Percentiles rank a stretch among this genome's conserved stretches.
Conservation (phyloP, 2,888 invertebrate species). For the Tyria jacobaeae region DNA sequence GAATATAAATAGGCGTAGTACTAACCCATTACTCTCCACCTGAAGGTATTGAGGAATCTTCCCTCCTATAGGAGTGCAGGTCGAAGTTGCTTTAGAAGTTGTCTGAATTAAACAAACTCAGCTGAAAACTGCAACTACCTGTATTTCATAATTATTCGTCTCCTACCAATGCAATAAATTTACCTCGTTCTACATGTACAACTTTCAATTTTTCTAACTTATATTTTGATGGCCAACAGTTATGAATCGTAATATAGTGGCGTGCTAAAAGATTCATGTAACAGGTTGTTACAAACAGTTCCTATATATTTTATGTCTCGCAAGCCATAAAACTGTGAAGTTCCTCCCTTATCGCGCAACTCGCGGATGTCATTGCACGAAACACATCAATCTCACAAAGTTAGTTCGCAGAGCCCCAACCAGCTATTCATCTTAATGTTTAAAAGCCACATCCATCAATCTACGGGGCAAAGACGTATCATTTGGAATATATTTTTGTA, state of each 20-base stretch:
- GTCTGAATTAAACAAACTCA: background rate
- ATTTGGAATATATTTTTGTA: slow-evolving; percentile 42
- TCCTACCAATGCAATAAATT: background rate
- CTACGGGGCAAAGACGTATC: slow-evolving; percentile 48
- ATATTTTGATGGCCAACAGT: background rate
- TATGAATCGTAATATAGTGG: slow-evolving; percentile 44
- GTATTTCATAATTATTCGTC: background rate
- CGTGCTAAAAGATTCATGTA: slow-evolving; percentile 43
- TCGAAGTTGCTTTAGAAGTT: too few relatives aligned
- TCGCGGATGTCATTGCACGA: slow-evolving; percentile 57
- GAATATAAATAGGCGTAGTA: too few relatives aligned
- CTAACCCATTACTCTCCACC: too few relatives aligned
- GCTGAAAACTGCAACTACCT: background rate
- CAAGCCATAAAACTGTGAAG: slow-evolving; percentile 62
- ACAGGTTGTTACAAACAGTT: slow-evolving; percentile 56
- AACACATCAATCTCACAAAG: slow-evolving; percentile 72
- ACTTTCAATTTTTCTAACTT: slow-evolving; percentile 3
- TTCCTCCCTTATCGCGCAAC: slow-evolving; percentile 50
- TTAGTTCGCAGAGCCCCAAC: slow-evolving; percentile 41
- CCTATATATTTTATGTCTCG: slow-evolving; percentile 49
- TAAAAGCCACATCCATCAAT: slow-evolving; percentile 63
- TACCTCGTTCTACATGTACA: background rate
- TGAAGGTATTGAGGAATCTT: too few relatives aligned
- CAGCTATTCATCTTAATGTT: slow-evolving; percentile 63
- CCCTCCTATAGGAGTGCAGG: background rate